phyloP scores from a whole-genome alignment of 2,797 vertebrate species.

The Eupleurogrammus muticus region DNA sequence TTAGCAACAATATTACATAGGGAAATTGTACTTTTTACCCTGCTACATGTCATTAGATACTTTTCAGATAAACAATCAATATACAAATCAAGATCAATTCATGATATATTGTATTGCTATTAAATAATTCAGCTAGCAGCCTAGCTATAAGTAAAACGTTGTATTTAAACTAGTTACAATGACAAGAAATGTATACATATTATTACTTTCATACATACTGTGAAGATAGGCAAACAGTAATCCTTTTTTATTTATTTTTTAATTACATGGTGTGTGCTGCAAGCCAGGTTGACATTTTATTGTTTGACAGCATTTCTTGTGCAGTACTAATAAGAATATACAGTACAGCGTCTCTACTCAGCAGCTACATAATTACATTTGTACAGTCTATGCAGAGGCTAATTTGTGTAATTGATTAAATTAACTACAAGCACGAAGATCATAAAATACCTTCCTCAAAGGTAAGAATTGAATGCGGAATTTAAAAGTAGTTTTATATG shows the following conservation, averaged over 20 bases:
- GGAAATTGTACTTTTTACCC: neutral
- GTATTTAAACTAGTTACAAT: too few relatives aligned
- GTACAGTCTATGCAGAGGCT: slow-evolving; percentile 10
- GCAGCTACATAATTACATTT: slow-evolving; percentile 40
- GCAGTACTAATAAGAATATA: slow-evolving; percentile 19
- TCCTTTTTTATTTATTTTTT: too few relatives aligned
- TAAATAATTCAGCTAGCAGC: neutral
- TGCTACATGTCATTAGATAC: neutral
- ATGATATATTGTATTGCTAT: neutral
- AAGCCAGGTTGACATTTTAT: slow-evolving; percentile 23
- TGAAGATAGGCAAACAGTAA: neutral
- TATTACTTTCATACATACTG: neutral
- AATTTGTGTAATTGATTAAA: slow-evolving; percentile 49
- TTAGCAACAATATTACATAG: neutral
- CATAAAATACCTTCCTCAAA: slow-evolving; percentile 9
- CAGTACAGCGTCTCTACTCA: slow-evolving; percentile 19
- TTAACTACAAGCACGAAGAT: slow-evolving; percentile 12
- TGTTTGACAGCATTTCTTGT: slow-evolving; percentile 27
- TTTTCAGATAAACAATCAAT: neutral
- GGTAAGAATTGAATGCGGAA: neutral
- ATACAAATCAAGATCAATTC: neutral
- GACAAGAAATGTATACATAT: neutral
- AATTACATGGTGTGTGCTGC: slow-evolving; percentile 8
- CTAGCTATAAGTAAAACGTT: too few relatives aligned
- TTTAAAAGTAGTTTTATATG: slow-evolving; percentile 1